A percentile compares a stretch with the other conserved stretches of the same genome.
Evolutionary conservation across 2,113 vertebrate species (phyloP).

Genomic region (Parus major): DNA sequence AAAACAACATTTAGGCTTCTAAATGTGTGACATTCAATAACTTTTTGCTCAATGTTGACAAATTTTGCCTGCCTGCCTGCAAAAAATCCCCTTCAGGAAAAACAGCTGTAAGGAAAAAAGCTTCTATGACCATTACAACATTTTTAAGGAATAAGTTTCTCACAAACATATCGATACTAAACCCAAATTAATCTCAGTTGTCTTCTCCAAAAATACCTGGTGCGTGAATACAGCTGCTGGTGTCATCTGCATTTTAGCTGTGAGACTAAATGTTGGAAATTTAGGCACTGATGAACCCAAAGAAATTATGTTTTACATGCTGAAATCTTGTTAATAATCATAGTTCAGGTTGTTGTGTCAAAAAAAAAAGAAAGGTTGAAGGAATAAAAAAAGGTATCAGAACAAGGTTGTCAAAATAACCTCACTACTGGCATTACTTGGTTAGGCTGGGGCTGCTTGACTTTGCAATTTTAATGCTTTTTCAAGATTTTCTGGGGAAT

Average conservation of each 20-base stretch:
- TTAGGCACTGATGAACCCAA: background rate
- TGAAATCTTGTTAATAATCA: background rate
- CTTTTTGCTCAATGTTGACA: background rate
- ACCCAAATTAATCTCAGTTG: background rate
- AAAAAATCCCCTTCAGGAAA: background rate
- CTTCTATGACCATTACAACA: accelerated
- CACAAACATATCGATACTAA: background rate
- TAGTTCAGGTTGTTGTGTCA: background rate
- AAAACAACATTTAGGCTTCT: background rate
- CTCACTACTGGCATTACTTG: background rate
- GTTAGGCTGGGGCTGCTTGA: background rate
- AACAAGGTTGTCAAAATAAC: background rate
- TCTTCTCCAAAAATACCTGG: background rate
- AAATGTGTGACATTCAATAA: background rate
- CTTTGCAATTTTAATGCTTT: background rate
- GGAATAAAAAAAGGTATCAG: background rate
- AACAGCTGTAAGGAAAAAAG: background rate
- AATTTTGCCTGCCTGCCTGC: background rate
- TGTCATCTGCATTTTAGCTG: background rate
- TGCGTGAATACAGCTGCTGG: background rate
- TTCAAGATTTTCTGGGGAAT: background rate
- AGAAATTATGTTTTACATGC: background rate
- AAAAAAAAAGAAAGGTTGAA: background rate
- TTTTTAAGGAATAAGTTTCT: background rate
- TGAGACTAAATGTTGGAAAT: background rate